A percentile compares a stretch with the other conserved stretches of the same genome.
Conservation (phyloP, 2,797 vertebrate genomes). For the Cyclopterus lumpus region DNA sequence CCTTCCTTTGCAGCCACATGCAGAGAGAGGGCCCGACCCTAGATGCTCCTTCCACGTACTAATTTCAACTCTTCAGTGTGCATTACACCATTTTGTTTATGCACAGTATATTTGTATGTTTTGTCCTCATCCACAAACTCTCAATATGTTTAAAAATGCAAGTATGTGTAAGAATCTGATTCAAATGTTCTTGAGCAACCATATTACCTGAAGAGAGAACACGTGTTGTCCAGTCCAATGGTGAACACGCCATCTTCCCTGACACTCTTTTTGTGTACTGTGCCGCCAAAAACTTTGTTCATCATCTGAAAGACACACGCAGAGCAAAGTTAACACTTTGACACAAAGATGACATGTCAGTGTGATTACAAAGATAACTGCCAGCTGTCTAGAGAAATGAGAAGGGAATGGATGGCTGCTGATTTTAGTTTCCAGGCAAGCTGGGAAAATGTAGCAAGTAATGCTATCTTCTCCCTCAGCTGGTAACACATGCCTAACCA, state of each 20-base stretch:
- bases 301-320: constrained; percentile 90
- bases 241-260: constrained; percentile 97
- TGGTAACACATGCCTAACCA: no score
- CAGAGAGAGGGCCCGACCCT: background rate
- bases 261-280: constrained; percentile 96
- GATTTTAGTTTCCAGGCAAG: constrained; percentile 30
- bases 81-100: background rate
- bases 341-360: background rate
- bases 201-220: constrained; percentile 94
- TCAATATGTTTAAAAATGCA: background rate
- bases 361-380: constrained; percentile 3
- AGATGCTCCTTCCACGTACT: background rate
- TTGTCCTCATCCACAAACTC: background rate
- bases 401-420: background rate
- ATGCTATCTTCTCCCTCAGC: constrained; percentile 32
- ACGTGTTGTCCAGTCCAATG: constrained; percentile 94
- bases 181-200: background rate
- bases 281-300: constrained; percentile 99
- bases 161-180: background rate
- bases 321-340: constrained; percentile 16
- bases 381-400: constrained; percentile 11
- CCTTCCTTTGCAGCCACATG: background rate
- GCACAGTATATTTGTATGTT: background rate
- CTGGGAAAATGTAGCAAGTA: constrained; percentile 27
- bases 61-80: background rate